Conservation (phyloP, 2,113 vertebrate genomes). For the Heptranchias perlo region DNA sequence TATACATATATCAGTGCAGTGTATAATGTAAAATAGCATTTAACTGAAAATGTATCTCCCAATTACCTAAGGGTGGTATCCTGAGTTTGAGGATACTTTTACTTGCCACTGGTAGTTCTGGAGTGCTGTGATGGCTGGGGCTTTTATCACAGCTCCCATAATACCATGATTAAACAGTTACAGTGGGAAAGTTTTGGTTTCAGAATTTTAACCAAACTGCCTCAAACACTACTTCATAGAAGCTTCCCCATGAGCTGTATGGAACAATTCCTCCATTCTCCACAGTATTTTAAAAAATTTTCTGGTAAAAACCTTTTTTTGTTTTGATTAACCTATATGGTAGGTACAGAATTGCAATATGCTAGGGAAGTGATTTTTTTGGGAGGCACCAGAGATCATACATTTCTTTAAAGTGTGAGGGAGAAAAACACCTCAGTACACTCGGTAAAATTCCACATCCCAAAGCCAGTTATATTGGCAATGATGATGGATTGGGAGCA, state of each 20-base stretch:
- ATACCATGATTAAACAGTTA: not conserved
- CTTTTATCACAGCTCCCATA: not conserved
- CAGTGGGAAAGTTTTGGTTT: not conserved
- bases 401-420: not conserved
- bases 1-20: not conserved
- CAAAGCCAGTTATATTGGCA: not conserved
- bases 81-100: not conserved
- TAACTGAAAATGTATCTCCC: not conserved
- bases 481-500: not conserved
- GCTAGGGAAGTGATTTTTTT: not conserved
- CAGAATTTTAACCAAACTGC: not conserved
- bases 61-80: not conserved
- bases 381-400: not conserved
- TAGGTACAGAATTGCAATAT: not conserved
- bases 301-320: not conserved
- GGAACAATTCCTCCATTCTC: not conserved
- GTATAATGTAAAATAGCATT: not conserved
- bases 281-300: not conserved
- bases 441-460: not conserved
- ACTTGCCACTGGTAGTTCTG: not conserved
- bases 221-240: not conserved
- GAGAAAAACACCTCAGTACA: not conserved
- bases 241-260: not conserved
- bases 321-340: not conserved
- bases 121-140: not conserved